A percentile compares a stretch with the other conserved stretches of the same genome.
Conservation (phyloP, 30 jellyfish, hydroid and myxozoan genomes). For the Cassiopea xamachana region DNA sequence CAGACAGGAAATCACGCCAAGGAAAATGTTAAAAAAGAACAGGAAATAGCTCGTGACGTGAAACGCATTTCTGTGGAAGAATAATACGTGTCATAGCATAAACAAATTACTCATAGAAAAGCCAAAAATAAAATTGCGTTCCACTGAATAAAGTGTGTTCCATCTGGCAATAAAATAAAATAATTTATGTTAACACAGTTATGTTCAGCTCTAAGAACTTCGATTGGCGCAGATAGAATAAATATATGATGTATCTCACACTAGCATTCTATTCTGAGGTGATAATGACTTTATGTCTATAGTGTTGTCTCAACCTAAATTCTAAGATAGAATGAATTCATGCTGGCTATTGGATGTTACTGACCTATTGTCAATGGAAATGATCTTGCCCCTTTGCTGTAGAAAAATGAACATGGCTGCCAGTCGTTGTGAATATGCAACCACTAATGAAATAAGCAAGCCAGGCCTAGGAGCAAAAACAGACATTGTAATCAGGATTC, state of each 20-base stretch:
- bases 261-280: no score
- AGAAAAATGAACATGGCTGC: constrained; percentile 70
- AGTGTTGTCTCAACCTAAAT: neutral
- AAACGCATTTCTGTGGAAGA: constrained; percentile 72
- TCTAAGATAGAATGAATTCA: neutral
- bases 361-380: constrained; percentile 73
- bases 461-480: constrained; percentile 67
- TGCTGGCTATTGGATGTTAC: neutral
- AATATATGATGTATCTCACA: no score
- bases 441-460: constrained; percentile 41
- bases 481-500: neutral
- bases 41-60: constrained; percentile 81
- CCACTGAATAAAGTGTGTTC: no score
- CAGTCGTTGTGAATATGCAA: constrained; percentile 46
- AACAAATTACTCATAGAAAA: neutral
- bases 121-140: neutral
- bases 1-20: constrained; percentile 86
- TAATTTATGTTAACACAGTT: no score
- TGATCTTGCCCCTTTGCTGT: constrained; percentile 54
- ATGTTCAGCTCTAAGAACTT: neutral
- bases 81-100: neutral
- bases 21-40: constrained; percentile 89
- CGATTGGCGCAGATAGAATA: neutral
- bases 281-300: no score
- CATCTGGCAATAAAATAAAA: no score